Evolutionary conservation across 2,888 invertebrate species (phyloP), one percentile per base, ranked within the genome.

Genomic region (Cheilosia vernalis): DNA sequence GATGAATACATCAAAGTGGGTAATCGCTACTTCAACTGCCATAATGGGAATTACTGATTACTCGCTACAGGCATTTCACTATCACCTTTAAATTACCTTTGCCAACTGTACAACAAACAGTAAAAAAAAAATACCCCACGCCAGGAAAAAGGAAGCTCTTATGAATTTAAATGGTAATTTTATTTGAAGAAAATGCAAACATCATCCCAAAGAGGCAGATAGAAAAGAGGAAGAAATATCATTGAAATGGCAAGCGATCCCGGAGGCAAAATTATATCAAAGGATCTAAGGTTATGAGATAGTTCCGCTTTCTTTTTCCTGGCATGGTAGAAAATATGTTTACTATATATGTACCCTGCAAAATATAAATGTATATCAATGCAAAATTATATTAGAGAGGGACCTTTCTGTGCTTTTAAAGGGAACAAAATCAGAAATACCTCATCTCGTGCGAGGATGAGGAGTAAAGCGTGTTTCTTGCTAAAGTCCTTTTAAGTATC

Each of bases 201-300:
- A 56, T 64, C 47, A 17, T 61, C 15, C 19, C 30, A 42, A 10
- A 72, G 63, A 24, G 42, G 19, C 4, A 55, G 33, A 33, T 44
- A n/a, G 42, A 60, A 30, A 44, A 17, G 33, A 73, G 55, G 44
- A 73, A 27, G 42, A 53, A 60, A 72, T 73, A 64, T 64, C 51
- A 70, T 58, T 24, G 67, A 67, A 73, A 80, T 80, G 73, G 60
- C 66, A 80, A 73, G 73, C 60, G 51, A 47, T n/a, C 60, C 80
- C 73, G 44, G 19, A 55, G 79, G 79, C 44, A 37, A 72, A 53
- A 58, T 53, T 27, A 47, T 67, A 60, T 80, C 80, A 80, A 67
- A 80, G 66, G 60, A 73, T 6, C 55, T 66, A 33, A 21, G 64
- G 47, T 47, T 55, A 47, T 64, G 47, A 47, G 64, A 49, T 64